Evolutionary conservation across 2,113 vertebrate genomes (phyloP), one percentile per base, ranked within the genome.

Genomic region (Carettochelys insculpta): DNA sequence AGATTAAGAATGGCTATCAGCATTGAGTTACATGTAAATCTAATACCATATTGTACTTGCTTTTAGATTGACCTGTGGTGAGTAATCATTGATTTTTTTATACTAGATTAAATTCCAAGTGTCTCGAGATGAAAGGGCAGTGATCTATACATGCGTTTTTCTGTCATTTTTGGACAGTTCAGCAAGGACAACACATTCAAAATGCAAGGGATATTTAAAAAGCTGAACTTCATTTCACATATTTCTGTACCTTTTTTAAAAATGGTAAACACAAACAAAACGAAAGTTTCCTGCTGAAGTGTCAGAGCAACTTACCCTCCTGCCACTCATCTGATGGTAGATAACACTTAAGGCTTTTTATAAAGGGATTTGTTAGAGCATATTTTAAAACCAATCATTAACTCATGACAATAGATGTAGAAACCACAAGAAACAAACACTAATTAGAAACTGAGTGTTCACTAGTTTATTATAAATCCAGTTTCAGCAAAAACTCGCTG

Each of bases 21-120:
- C 54, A 48, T 13, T 53, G 84, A 78, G 34, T 86, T 86, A 61
- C 65, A 24, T 76, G 86, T 77, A 89, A 93, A 94, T 86, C 85
- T 82, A 92, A 90, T 91, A 85, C 86, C 80, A 90, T 56, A 82
- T 78, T 80, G 19, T 54, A 77, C 75, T 95, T 13, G 47, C 56
- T 90, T 89, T 93, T 82, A 92, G 71, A 94, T 31, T 92, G 83
- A 93, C 75, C 73, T 56, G 48, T 90, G 83, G 11, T 91, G 73
- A 82, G 56, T 77, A 56, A 90, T 93, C 54, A 87, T 93, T 93
- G 93, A 75, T 20, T 81, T 91, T 95, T 90, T 90, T 87, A 89
- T 38, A 80, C 93, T 88, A 88, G 52, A 82, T 93, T 88, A 92
- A 89, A 87, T 9, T 76, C 24, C n/a, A 10, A 83, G 47, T 88